Percentiles rank a stretch among this genome's conserved stretches.
phyloP scores from a whole-genome alignment of 2,888 invertebrate species.

The Siphlonurus alternatus region DNA sequence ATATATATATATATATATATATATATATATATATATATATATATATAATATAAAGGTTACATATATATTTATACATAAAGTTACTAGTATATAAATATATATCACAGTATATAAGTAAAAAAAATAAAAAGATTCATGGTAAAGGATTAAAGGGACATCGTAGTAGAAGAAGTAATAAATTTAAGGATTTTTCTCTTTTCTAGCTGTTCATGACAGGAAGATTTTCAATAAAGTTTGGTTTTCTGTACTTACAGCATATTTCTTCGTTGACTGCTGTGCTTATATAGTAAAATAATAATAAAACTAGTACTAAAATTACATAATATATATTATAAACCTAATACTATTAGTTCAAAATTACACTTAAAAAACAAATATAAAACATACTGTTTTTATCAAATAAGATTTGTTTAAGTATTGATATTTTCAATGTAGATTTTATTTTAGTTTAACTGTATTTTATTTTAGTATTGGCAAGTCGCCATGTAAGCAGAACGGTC shows the following conservation, averaged over 20 bases:
- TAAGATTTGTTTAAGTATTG: no score
- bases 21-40: slow-evolving; percentile 12
- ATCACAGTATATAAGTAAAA: slow-evolving; percentile 8
- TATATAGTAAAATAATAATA: no score
- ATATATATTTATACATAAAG: slow-evolving; percentile 12
- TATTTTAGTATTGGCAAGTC: no score
- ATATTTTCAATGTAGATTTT: no score
- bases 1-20: slow-evolving; percentile 11
- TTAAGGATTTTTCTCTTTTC: neutral
- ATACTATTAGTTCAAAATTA: no score
- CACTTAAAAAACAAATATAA: no score
- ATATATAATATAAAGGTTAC: slow-evolving; percentile 11
- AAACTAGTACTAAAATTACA: no score
- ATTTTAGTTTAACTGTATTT: no score
- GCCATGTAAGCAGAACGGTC: no score
- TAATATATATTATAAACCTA: no score
- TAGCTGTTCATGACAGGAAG: neutral
- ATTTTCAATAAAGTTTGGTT: slow-evolving; percentile 17
- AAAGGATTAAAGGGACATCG: neutral
- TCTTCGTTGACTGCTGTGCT: neutral
- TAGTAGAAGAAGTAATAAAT: neutral
- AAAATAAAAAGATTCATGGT: slow-evolving; percentile 2
- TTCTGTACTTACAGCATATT: slow-evolving; percentile 16
- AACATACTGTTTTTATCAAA: no score
- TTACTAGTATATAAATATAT: slow-evolving; percentile 11